Base-by-base conservation (phyloP, 2,888 invertebrate genomes). In the Hemistola chrysoprasaria region DNA sequence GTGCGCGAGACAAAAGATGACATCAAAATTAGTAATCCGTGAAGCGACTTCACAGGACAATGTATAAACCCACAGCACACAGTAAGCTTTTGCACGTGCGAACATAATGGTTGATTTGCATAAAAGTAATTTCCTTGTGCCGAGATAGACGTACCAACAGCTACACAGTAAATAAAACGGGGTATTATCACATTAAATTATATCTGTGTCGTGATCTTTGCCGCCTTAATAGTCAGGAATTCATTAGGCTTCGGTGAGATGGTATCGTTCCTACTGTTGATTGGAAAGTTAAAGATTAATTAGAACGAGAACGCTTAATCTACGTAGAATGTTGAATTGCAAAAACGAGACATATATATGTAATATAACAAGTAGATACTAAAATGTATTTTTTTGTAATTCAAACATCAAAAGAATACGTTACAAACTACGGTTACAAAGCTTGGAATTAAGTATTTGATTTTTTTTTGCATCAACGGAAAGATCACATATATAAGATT, bases 91-190 rank as follows among this genome's bases (percentile, higher is more conserved):
- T 56, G 57, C 61, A 63, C 65, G 62, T 69, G 65, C 55, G 52
- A 59, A 53, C 59, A 57, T 62, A 69, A 72, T 59, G 61, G 59
- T 62, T 62, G 51, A 78, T 78, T 78, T 71, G 70, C 75, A 78
- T 76, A 77, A 73, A 77, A 75, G 74, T 78, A 75, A 78, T 79
- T 78, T 77, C 65, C 71, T 67, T 50, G 43, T 52, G 59, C 57
- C 59, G 56, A 56, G 62, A 47, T 54, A 51, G 47, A 47, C 42
- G 36, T 39, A 42, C 45, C 48, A 41, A 40, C 45, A 38, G 28
- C 35, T 30, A 33, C 48, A 40, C 31, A 45, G 43, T 45, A 34
- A 56, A 59, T 44, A 53, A 53, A 58, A 49, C 42, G 43, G 27
- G 44, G 40, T 41, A 37, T 46, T 40, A 40, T 36, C 29, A 34